Conservation (phyloP, 2,888 invertebrate species). For the Ichneumoninae sp. region DNA sequence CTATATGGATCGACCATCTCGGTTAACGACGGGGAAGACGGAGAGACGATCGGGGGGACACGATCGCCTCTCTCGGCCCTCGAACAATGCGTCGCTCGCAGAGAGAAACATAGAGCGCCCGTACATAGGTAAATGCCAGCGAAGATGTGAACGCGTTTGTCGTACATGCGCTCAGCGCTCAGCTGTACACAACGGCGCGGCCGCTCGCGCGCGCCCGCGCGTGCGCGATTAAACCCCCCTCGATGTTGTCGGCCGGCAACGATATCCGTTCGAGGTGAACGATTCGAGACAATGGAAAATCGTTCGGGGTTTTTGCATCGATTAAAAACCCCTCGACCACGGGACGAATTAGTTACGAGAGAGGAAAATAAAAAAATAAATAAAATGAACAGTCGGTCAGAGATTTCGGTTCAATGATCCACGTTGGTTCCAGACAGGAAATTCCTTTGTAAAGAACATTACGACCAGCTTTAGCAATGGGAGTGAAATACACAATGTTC, state of each 20-base stretch:
- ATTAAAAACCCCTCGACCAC: conserved; percentile 21
- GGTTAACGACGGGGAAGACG: conserved; percentile 16
- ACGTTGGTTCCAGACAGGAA: not conserved
- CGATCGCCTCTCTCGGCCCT: conserved; percentile 13
- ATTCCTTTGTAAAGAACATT: not conserved
- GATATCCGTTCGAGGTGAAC: conserved; percentile 49
- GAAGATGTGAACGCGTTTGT: conserved; percentile 37
- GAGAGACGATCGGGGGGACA: not conserved
- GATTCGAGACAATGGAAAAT: conserved; percentile 51
- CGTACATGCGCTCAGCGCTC: conserved; percentile 4
- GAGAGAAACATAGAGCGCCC: conserved; percentile 9
- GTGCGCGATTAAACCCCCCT: not conserved
- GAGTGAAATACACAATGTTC: not conserved
- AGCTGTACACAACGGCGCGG: not conserved
- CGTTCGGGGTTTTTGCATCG: conserved; percentile 36
- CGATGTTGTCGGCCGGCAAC: not conserved
- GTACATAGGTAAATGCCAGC: not conserved
- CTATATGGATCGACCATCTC: conserved; percentile 7
- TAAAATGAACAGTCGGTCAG: not conserved
- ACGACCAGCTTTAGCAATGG: too few relatives aligned
- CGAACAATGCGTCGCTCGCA: conserved; percentile 26
- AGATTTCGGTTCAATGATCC: conserved; percentile 13
- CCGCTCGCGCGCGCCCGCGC: not conserved
- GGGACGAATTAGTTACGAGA: not conserved
- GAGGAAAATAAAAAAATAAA: not conserved